phyloP scores from a whole-genome alignment of 1,140 invertebrate genomes.

The Lasioglossum albipes region DNA sequence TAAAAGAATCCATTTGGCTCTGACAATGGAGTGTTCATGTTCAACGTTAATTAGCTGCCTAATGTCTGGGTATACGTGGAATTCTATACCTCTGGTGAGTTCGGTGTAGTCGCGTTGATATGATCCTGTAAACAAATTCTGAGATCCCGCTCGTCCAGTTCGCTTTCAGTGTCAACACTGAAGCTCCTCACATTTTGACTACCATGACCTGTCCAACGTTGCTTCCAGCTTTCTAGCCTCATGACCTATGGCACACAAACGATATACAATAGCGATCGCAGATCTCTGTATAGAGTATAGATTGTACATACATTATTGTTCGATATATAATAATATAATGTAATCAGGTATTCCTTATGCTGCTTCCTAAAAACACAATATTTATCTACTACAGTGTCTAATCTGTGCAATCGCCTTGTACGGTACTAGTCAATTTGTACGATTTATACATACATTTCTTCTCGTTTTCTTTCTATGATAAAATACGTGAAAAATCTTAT shows the following conservation, averaged over 20 bases:
- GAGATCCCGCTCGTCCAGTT: constrained; percentile 79
- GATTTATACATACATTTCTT: background rate
- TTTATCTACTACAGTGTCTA: constrained; percentile 4
- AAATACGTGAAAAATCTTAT: background rate
- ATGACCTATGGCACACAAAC: constrained; percentile 79
- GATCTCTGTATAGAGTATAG: background rate
- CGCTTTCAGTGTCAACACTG: constrained; percentile 80
- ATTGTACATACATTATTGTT: background rate
- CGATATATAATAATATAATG: no score
- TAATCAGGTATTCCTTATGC: background rate
- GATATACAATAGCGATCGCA: background rate
- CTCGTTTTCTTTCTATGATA: background rate
- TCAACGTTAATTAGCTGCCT: constrained; percentile 60
- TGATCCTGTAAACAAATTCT: constrained; percentile 77
- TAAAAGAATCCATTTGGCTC: constrained; percentile 45
- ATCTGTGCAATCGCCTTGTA: background rate
- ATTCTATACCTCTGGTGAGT: constrained; percentile 66
- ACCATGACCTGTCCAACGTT: constrained; percentile 74
- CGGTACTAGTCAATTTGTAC: background rate
- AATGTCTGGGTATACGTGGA: constrained; percentile 59
- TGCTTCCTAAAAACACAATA: background rate
- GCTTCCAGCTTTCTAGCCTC: constrained; percentile 84
- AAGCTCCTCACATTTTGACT: constrained; percentile 70
- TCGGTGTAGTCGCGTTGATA: constrained; percentile 62
- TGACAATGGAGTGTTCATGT: constrained; percentile 54